Evolutionary conservation across 2,888 invertebrate species (phyloP).

Genomic region (Drosophila mettleri): DNA sequence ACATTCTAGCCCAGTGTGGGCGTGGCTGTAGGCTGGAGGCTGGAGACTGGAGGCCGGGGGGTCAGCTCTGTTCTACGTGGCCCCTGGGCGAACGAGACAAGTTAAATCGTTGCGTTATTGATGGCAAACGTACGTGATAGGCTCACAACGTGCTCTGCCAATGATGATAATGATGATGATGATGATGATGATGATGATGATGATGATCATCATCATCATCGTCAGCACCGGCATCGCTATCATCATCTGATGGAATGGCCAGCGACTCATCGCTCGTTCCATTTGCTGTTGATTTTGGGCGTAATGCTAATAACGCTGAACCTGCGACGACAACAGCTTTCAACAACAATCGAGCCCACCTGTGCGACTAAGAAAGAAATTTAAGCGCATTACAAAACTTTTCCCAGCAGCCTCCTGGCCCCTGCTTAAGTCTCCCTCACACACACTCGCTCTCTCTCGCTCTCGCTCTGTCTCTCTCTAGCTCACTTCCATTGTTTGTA

Average conservation of each 20-base stretch:
- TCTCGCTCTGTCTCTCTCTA: neutral
- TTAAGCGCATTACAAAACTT: constrained; percentile 72
- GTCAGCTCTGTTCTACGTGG: constrained; percentile 57
- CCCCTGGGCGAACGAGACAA: constrained; percentile 73
- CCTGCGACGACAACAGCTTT: constrained; percentile 75
- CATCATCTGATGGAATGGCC: constrained; percentile 24
- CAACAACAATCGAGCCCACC: constrained; percentile 71
- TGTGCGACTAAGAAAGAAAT: constrained; percentile 62
- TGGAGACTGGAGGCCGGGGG: constrained; percentile 4
- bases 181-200: too few species aligned
- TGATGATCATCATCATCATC: constrained; percentile 24
- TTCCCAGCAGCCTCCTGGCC: constrained; percentile 12
- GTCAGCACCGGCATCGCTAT: constrained; percentile 4
- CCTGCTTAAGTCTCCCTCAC: neutral
- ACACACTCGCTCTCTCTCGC: neutral
- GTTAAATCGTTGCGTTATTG: constrained; percentile 81
- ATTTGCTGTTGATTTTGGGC: constrained; percentile 25
- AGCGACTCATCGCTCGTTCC: constrained; percentile 7
- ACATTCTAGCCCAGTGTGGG: neutral
- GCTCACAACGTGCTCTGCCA: constrained; percentile 66
- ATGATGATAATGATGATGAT: constrained; percentile 35
- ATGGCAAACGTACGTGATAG: constrained; percentile 81
- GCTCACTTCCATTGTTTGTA: constrained; percentile 51
- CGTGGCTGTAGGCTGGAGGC: neutral
- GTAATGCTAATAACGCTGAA: constrained; percentile 66